Conservation (phyloP, 2,797 vertebrate species). For the Cossypha dichroa region DNA sequence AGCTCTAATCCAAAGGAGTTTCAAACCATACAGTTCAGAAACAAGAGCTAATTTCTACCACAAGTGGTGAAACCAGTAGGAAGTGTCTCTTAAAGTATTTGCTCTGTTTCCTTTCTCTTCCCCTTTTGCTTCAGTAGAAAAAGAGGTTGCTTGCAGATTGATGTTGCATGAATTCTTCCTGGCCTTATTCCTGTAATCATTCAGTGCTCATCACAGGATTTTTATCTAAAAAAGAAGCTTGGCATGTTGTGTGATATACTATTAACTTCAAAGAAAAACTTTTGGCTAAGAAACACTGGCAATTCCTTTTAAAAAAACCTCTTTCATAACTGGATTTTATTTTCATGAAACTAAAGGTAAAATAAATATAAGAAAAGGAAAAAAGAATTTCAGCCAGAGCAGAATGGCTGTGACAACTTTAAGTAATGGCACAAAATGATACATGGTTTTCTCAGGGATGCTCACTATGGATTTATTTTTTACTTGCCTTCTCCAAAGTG, state of each 20-base stretch:
- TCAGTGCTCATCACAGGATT: not conserved
- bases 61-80: not conserved
- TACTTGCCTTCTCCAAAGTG: not conserved
- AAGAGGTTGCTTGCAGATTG: not conserved
- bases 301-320: not conserved
- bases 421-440: not conserved
- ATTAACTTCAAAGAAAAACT: not conserved
- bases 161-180: not conserved
- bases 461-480: not conserved
- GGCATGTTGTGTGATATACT: not conserved
- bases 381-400: not conserved
- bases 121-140: not conserved
- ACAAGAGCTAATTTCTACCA: not conserved
- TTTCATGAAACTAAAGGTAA: not conserved
- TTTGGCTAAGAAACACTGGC: not conserved
- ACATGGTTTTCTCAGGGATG: rapidly evolving
- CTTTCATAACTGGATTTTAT: not conserved
- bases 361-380: not conserved
- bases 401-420: not conserved
- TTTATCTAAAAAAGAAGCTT: not conserved
- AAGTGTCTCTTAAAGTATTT: not conserved
- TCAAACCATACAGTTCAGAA: not conserved
- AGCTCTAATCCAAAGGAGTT: not conserved
- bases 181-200: not conserved
- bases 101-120: not conserved